Conservation (phyloP, 2,113 vertebrate species). For the Empidonax traillii region DNA sequence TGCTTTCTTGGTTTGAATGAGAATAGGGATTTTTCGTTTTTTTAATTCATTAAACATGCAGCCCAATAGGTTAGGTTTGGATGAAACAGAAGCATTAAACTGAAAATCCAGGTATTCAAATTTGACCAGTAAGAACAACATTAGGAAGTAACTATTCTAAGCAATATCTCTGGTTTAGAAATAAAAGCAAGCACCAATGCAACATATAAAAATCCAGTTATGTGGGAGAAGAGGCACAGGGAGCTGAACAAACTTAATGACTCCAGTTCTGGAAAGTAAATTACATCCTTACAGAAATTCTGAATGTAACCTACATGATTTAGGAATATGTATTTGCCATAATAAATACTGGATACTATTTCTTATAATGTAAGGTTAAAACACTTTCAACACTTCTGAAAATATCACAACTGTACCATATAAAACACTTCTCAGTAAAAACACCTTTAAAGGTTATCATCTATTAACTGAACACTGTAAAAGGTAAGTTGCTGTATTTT, state of each 20-base stretch:
- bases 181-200: not conserved
- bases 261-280: not conserved
- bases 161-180: not conserved
- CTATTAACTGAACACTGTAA: not conserved
- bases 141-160: not conserved
- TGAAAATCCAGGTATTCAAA: not conserved
- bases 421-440: not conserved
- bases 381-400: not conserved
- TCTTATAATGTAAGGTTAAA: not conserved
- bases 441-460: not conserved
- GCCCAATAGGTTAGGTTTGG: not conserved
- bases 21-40: rapidly evolving
- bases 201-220: not conserved
- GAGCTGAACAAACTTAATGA: not conserved
- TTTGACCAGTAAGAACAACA: not conserved
- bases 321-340: not conserved
- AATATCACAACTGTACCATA: not conserved
- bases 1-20: not conserved
- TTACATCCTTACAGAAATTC: not conserved
- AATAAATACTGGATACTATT: not conserved
- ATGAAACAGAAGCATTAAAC: not conserved
- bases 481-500: not conserved
- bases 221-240: not conserved
- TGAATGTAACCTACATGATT: not conserved
- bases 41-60: not conserved